Evolutionary conservation across 1,140 invertebrate genomes (phyloP), one percentile per base, ranked within the genome.

Genomic region (Nasonia giraulti): DNA sequence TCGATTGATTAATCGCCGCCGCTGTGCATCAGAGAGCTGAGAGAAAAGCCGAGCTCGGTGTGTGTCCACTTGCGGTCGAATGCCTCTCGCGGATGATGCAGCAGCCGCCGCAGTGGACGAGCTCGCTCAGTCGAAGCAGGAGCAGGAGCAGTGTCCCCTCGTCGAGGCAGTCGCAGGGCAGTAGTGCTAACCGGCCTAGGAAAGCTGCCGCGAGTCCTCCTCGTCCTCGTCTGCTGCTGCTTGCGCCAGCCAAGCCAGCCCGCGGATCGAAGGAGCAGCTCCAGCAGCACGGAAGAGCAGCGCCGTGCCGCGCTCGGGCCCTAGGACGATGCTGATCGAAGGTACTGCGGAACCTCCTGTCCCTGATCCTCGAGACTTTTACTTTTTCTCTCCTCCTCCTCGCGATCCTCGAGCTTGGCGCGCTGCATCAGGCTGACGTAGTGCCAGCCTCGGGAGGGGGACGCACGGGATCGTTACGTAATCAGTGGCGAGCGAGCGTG

Each of bases 241-340:
- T 62, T 62, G 55, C 55, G 1, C 55, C 1, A 62, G 55, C 7
- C 55, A 62, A 62, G 55, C 55, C 55, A 62, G 55, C n/a, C n/a
- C 23, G 55, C 37, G 79, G 27, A 69, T 33, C 50, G 55, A 80
- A 40, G 79, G 68, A 66, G 74, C n/a, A 68, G 74, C 33, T 62
- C 55, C 55, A 62, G 55, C 55, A 62, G 55, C 55, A 62, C 55
- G 31, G 55, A 44, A 20, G 79, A 71, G 31, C 37, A 55, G 69
- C 31, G 40, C 44, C 62, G 75, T 23, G 66, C 40, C 27, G 20
- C 73, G 68, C 68, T 71, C 68, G 31, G 75, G n/a, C n/a, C 80
- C 62, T 55, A 71, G 27, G 85, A 86, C 85, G 85, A 86, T 86
- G 85, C 81, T 86, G 85, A 86, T 79, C 85, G 76, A 82, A 86